Evolutionary conservation across 2,797 vertebrate genomes (phyloP).

Genomic region (Tamandua tetradactyla): DNA sequence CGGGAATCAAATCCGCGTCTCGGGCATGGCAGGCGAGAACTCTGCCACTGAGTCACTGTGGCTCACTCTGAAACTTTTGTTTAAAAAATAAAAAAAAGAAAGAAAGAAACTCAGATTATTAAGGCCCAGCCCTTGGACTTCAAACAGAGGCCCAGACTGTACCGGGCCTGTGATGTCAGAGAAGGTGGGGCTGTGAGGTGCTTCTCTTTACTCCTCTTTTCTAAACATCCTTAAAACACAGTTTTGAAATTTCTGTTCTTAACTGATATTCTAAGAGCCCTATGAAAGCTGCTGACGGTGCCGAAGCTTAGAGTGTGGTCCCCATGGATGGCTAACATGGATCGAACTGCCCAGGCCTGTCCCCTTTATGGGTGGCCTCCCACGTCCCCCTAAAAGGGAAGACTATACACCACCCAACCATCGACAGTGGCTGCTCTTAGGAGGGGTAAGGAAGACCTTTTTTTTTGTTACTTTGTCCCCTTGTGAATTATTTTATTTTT

Average conservation of each 20-base stretch:
- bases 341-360: not conserved
- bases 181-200: not conserved
- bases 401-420: not conserved
- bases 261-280: not conserved
- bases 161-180: not conserved
- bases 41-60: too few species aligned
- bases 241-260: constrained; percentile 25
- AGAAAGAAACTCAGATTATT: not conserved
- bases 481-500: not conserved
- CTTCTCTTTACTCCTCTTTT: not conserved
- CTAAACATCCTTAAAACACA: constrained; percentile 1
- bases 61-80: not conserved
- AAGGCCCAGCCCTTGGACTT: not conserved
- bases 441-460: not conserved
- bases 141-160: not conserved
- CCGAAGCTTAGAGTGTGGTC: not conserved
- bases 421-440: not conserved
- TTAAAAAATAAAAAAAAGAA: not conserved
- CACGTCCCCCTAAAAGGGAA: not conserved
- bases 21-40: too few species aligned
- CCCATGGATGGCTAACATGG: too few species aligned
- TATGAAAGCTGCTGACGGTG: not conserved
- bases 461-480: not conserved
- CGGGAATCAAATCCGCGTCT: too few species aligned
- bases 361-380: too few species aligned